A percentile compares a stretch with the other conserved stretches of the same genome.
phyloP scores from a whole-genome alignment of 2,113 vertebrate species.

The Cyprinodon variegatus region DNA sequence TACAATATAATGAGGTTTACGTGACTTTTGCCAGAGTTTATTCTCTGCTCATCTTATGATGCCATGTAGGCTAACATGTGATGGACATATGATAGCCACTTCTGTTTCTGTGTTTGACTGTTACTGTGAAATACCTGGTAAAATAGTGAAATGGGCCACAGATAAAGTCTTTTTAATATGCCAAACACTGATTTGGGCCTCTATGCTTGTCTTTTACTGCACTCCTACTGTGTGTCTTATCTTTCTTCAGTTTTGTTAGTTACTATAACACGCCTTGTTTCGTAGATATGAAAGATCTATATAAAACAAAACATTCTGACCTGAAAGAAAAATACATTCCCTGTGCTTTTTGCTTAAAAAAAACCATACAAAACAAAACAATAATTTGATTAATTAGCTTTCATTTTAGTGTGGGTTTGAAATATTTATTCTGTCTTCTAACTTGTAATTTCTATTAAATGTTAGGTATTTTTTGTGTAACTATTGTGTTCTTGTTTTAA shows the following conservation, averaged over 20 bases:
- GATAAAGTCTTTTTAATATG: background rate
- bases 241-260: background rate
- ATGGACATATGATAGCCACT: background rate
- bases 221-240: background rate
- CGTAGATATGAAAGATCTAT: background rate
- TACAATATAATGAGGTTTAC: too few relatives aligned
- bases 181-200: background rate
- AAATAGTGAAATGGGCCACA: background rate
- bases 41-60: background rate
- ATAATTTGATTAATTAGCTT: too few relatives aligned
- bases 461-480: too few relatives aligned
- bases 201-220: background rate
- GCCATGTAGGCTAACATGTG: background rate
- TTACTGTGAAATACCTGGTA: background rate
- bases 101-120: slow-evolving; percentile 1
- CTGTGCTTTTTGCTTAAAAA: too few relatives aligned
- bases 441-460: too few relatives aligned
- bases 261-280: background rate
- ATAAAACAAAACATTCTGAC: too few relatives aligned
- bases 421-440: too few relatives aligned
- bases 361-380: too few relatives aligned
- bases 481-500: too few relatives aligned
- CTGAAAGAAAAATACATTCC: too few relatives aligned
- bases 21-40: background rate
- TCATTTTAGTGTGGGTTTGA: too few relatives aligned